Percentiles rank a stretch among this genome's conserved stretches.
These are phyloP conservation scores for Dascyllus trimaculatus DNA, from an alignment of 2,113 vertebrate genomes.

Conservation along the genomic window DNA sequence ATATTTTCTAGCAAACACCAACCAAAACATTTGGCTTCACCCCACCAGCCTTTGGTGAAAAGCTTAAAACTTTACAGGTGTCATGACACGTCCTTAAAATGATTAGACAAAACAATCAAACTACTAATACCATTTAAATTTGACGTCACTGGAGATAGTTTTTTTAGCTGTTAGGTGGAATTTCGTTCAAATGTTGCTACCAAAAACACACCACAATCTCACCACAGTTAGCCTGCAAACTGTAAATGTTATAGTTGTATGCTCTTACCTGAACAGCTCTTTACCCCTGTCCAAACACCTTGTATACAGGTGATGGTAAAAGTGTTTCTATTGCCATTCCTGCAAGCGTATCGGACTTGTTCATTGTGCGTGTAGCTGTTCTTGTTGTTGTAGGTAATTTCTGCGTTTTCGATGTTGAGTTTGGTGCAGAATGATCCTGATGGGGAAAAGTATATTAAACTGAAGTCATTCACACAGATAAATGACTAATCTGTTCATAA, in stretches of 20 bases:
- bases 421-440: neutral
- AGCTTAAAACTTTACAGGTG: conserved; percentile 63
- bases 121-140: neutral
- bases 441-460: neutral
- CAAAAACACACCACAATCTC: neutral
- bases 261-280: conserved; percentile 33
- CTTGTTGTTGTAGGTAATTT: accelerated
- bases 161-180: too few relatives aligned
- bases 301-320: neutral
- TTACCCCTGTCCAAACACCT: conserved; percentile 15
- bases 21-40: conserved; percentile 30
- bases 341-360: neutral
- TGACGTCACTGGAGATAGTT: neutral
- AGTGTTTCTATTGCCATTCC: accelerated
- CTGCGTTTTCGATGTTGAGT: neutral
- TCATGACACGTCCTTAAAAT: neutral
- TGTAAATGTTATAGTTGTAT: neutral
- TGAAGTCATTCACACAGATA: neutral
- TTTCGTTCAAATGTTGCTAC: too few relatives aligned
- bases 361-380: accelerated
- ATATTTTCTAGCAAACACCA: too few relatives aligned
- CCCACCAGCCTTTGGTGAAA: conserved; percentile 63
- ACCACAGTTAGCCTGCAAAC: neutral
- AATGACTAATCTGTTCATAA: too few relatives aligned
- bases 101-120: neutral